phyloP scores from a whole-genome alignment of 2,888 invertebrate species.

The Ectobius pallidus region DNA sequence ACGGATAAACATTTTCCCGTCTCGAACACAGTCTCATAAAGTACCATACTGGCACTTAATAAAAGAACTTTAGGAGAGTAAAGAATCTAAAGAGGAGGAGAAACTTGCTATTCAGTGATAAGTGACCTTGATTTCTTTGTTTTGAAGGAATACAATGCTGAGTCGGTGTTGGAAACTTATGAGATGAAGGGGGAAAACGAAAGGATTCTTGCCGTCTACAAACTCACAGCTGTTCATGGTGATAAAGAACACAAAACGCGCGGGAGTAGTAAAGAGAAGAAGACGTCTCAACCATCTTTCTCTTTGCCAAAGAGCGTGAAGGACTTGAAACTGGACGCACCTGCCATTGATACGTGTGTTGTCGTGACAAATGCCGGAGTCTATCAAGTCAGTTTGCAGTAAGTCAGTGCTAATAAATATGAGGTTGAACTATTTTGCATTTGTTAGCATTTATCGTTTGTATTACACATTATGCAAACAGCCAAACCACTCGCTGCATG shows the following conservation, averaged over 20 bases:
- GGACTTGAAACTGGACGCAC: conserved; percentile 57
- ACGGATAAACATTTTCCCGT: too few relatives aligned
- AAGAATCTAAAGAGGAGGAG: too few relatives aligned
- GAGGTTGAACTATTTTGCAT: too few relatives aligned
- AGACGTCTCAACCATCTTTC: background rate
- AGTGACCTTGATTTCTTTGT: too few relatives aligned
- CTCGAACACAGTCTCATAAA: too few relatives aligned
- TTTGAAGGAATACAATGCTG: conserved; percentile 62
- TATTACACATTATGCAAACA: too few relatives aligned
- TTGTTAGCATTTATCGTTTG: too few relatives aligned
- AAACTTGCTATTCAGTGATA: too few relatives aligned
- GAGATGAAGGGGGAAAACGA: conserved; percentile 57
- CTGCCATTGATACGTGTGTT: conserved; percentile 62
- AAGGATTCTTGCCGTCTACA: conserved; percentile 59
- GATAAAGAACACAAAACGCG: background rate
- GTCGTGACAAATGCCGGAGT: conserved; percentile 65
- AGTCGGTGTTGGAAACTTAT: conserved; percentile 64
- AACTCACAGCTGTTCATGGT: conserved; percentile 50
- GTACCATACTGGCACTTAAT: too few relatives aligned
- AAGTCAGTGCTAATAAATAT: too few relatives aligned
- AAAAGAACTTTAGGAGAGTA: too few relatives aligned
- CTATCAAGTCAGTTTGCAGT: conserved; percentile 65
- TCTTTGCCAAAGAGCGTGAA: conserved; percentile 55
- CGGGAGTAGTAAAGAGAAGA: conserved; percentile 1
- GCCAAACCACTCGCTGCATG: too few relatives aligned